Percentiles rank a stretch among this genome's conserved stretches.
phyloP scores from a whole-genome alignment of 2,888 invertebrate genomes.

The Drosophila mayaguana region DNA sequence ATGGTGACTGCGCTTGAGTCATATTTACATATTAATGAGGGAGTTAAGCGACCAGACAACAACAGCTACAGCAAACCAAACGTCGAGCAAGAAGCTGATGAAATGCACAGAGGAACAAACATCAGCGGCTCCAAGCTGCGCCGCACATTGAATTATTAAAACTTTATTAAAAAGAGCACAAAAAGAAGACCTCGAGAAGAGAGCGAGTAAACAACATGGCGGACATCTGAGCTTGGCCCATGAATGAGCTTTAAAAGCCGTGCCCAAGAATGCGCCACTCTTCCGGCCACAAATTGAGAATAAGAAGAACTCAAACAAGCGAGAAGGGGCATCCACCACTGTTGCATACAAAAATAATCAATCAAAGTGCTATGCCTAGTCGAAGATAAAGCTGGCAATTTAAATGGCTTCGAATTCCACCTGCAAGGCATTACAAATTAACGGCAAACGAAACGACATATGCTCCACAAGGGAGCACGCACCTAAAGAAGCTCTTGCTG shows the following conservation, averaged over 20 bases:
- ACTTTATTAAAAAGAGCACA: conserved; percentile 58
- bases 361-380: conserved; percentile 1
- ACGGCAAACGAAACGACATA: background rate
- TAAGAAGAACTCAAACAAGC: conserved; percentile 3
- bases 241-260: conserved; percentile 37
- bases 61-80: conserved; percentile 22
- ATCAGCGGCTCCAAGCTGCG: conserved; percentile 40
- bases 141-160: conserved; percentile 57
- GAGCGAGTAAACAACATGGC: conserved; percentile 24
- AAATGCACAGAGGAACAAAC: conserved; percentile 59
- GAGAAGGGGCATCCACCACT: conserved; percentile 11
- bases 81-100: conserved; percentile 44
- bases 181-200: conserved; percentile 32
- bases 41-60: conserved; percentile 35
- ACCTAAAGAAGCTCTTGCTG: background rate
- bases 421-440: conserved; percentile 10
- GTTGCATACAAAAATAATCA: conserved; percentile 7
- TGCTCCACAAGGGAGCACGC: background rate
- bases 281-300: conserved; percentile 52
- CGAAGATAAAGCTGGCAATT: background rate
- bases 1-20: conserved; percentile 42
- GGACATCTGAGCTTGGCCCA: conserved; percentile 14
- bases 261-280: conserved; percentile 47
- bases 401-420: conserved; percentile 3
- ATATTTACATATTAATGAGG: conserved; percentile 70